Base-by-base conservation (phyloP, 2,113 vertebrate species). In the Hippoglossus stenolepis region DNA sequence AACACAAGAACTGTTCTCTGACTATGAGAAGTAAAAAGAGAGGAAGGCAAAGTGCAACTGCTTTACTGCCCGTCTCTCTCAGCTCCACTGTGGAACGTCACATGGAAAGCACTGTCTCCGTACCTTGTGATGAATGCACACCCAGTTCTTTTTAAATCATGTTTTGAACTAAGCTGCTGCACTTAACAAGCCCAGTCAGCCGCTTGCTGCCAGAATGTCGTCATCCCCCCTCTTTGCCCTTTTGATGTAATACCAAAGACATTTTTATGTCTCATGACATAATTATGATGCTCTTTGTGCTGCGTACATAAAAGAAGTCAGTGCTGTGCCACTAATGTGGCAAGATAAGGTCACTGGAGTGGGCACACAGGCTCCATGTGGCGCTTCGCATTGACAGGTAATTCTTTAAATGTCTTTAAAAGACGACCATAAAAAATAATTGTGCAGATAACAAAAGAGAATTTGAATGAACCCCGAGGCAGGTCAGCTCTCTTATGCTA, bases 401-500 rank as follows among this genome's bases (percentile, higher is more conserved):
- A 60, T 49, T 71, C 61, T 77, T 47, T 70, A 64, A 75, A 83
- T 65, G 77, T 49, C 26, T 11, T 15, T 45, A 82, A 24, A 43
- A 68, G 57, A 68, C 68, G 69, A 45, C 62, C 73, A 67, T 80
- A 54, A 84, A 84, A 85, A 69, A 78, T 82, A 87, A 85, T 60
- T 75, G 62, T 81, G 79, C 74, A 66, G 70, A 79, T 89, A 38
- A 85, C 82, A 91, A 87, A 87, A n/a, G 73, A 86, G 80, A 88
- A 84, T 83, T 68, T 85, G 71, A 82, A 88, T 80, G 68, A 85
- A 79, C 75, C 89, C 83, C 21, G 68, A 87, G 86, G 89, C 84
- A 57, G 78, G 73, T 80, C 65, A 80, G 71, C 70, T 87, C n/a
- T 70, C 75, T 77, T 71, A 7, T 67, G 59, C 51, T n/a, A 58